phyloP scores from a whole-genome alignment of 2,797 vertebrate species.

The Enteromius unitaeniatus region DNA sequence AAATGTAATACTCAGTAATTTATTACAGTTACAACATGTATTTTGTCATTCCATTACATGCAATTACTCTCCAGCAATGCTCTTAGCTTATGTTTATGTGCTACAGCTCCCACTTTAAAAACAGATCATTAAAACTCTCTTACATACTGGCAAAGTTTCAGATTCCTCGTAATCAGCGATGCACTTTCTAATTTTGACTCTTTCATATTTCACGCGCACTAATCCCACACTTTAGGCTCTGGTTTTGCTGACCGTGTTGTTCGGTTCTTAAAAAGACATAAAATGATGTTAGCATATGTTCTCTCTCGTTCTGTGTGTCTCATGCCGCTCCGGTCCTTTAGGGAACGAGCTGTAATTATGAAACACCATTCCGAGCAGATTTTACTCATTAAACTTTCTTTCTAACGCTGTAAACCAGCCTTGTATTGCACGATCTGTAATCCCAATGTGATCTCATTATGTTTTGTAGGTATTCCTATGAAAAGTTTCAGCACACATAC shows the following conservation, averaged over 20 bases:
- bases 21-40: neutral
- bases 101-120: neutral
- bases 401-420: slow-evolving; percentile 10
- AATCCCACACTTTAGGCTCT: slow-evolving; percentile 24
- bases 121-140: neutral
- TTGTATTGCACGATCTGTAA: neutral
- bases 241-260: slow-evolving; percentile 1
- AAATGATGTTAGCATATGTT: slow-evolving; percentile 36
- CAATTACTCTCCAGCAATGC: neutral
- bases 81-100: neutral
- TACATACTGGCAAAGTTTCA: neutral
- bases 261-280: slow-evolving; percentile 4
- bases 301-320: neutral
- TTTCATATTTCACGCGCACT: neutral
- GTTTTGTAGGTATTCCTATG: neutral
- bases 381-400: slow-evolving; percentile 43
- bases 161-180: neutral
- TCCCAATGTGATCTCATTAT: slow-evolving; percentile 30
- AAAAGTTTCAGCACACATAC: neutral
- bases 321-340: neutral
- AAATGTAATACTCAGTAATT: neutral
- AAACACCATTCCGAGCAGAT: slow-evolving; percentile 33
- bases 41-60: neutral
- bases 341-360: slow-evolving; percentile 38
- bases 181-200: neutral